Base-by-base conservation (phyloP, 64 coral and sea anemone genomes). In the Orbicella faveolata region DNA sequence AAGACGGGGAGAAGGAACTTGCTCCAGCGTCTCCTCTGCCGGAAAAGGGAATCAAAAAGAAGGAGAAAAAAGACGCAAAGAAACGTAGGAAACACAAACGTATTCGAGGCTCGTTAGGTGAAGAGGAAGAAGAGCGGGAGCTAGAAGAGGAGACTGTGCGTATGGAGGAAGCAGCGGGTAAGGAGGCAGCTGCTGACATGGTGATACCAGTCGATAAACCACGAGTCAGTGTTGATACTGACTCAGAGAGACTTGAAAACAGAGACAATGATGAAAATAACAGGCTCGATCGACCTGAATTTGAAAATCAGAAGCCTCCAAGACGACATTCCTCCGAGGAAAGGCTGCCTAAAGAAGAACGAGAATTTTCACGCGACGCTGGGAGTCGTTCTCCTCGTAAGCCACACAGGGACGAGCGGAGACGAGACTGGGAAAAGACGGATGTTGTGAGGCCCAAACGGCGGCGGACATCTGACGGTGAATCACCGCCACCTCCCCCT, bases 401-500 rank as follows among this genome's bases (percentile, higher is more conserved):
- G 67, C 59, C 84, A 2, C 80, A 97, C 77, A 92, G 95, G 12
- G 92, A 96, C 61, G 95, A 96, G 9, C 74, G 90, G 19, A 77
- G 94, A 75, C 57, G 83, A 34, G 93, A 94, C 14, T 76, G 86
- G 67, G 83, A 88, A 13, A 88, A 92, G 9, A 79, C 84, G 20
- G 92, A 98, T 33, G 78, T 75, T 33, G 61, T 68, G 13, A 90
- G 83, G 57, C 37, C 92, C 21, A 94, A 98, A 86, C 66, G 93
- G 66, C 85, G 90, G 20, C 94, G 84, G 19, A 17, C 74, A 33
- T 83, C 90, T 8, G 39, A 83, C 34, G 93, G 94, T 21, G 96
- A 94, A 80, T 94, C 96, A 3, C 96, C 96, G 35, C 93, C 96
- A 34, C 96, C 96, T 48, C 96, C 96, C 16, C 96, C 96, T 1